These are phyloP conservation scores for Heliocidaris tuberculata DNA, from an alignment of 35 echinoderm and acorn worm species.

Conservation along the genomic window DNA sequence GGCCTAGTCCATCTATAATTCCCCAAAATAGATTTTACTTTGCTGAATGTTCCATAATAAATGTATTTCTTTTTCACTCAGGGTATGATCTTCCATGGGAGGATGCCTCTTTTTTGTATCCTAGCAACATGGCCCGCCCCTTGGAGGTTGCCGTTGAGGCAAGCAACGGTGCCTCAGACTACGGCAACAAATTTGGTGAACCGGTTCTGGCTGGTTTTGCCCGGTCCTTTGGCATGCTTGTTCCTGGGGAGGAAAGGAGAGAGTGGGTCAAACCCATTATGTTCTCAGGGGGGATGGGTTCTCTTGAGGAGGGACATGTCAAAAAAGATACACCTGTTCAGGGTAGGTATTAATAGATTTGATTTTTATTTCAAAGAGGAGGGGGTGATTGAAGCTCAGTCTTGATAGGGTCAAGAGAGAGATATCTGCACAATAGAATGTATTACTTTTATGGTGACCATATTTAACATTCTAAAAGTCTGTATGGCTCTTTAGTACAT, in stretches of 20 bases:
- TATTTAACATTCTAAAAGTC: too few species aligned
- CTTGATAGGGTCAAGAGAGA: too few species aligned
- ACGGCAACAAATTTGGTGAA: slow-evolving; percentile 98
- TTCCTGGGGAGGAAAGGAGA: slow-evolving; percentile 74
- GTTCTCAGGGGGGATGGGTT: slow-evolving; percentile 96
- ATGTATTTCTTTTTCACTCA: slow-evolving; percentile 8
- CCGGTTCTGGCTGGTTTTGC: slow-evolving; percentile 93
- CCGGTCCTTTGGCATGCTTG: slow-evolving; percentile 92
- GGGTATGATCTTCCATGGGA: slow-evolving; percentile 95
- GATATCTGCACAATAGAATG: too few species aligned
- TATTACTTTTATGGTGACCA: too few species aligned
- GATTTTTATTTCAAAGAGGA: neutral
- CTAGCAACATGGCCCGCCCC: slow-evolving; percentile 78
- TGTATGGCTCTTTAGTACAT: too few species aligned
- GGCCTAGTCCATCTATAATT: neutral
- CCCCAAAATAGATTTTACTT: neutral
- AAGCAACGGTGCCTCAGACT: slow-evolving; percentile 96
- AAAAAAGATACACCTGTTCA: slow-evolving; percentile 68
- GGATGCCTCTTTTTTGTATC: slow-evolving; percentile 68
- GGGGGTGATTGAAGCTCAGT: too few species aligned
- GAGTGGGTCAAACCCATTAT: slow-evolving; percentile 99
- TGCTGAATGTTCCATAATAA: neutral
- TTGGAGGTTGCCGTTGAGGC: slow-evolving; percentile 87
- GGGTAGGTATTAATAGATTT: slow-evolving; percentile 52
- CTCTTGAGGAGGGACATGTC: slow-evolving; percentile 76